Conservation (phyloP, 2,888 invertebrate genomes). For the Apamea epomidion region DNA sequence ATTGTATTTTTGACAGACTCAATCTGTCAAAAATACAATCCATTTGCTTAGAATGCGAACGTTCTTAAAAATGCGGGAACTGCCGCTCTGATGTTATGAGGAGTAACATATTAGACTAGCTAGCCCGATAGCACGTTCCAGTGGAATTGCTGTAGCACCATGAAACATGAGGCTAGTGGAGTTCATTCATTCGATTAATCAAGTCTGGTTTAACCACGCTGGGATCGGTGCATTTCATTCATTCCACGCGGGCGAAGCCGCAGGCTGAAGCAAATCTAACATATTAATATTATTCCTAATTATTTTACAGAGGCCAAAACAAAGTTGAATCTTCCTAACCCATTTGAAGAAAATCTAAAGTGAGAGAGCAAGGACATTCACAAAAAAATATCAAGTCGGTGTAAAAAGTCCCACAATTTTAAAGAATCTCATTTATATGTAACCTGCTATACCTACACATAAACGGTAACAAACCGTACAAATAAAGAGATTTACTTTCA, state of each 20-base stretch:
- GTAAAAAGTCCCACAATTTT: background rate
- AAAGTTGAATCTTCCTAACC: background rate
- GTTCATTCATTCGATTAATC: no score
- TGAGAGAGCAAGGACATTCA: background rate
- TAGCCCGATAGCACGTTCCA: no score
- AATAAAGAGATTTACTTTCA: conserved; percentile 8
- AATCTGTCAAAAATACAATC: no score
- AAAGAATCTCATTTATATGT: background rate
- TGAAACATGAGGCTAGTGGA: no score
- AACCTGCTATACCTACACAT: background rate
- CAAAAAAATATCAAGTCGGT: background rate
- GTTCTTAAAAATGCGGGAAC: no score
- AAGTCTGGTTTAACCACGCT: no score
- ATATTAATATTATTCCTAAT: background rate
- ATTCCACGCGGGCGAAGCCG: no score
- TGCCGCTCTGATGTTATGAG: no score
- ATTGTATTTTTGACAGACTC: no score
- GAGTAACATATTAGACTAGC: no score
- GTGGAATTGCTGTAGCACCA: no score
- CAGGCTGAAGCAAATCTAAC: background rate
- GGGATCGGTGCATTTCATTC: background rate
- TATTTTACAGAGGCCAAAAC: background rate
- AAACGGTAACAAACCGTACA: background rate
- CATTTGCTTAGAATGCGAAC: no score
- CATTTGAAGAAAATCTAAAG: background rate